Evolutionary conservation across 2,888 invertebrate genomes (phyloP), one percentile per base, ranked within the genome.

Genomic region (Bursaphelenchus okinawaensis): DNA sequence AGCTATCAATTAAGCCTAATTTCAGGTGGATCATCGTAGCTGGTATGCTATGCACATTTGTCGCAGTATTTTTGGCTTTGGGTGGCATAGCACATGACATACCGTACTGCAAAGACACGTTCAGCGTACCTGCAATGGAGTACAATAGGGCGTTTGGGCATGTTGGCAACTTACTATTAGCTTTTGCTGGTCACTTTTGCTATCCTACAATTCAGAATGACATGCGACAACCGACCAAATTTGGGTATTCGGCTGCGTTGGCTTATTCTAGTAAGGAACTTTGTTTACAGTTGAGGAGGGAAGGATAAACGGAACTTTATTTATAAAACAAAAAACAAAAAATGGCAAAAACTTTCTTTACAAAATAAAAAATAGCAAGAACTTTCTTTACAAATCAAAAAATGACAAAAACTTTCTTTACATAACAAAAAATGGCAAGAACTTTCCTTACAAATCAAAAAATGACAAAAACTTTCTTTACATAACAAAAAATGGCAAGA

Each of bases 141-240:
- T 23, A 40, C 4, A n/a, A 9, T 3, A 40, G 16, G 16, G 26
- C 72, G 4, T 64, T 77, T 52, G 73, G 75, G 72, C 65, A 73
- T 9, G 75, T 78, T 51, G 79, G 79, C 24, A 79, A 77, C 7
- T 72, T 79, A 4, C 75, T 78, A 73, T 78, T 79, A 55, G 74
- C 79, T 0, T 78, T 74, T 63, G 79, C 77, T 12, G 79, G 77
- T 3, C 77, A 77, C 40, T 73, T 72, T 28, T 75, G 66, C 29
- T 63, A 93, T 78, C 87, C 93, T 71, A 92, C 92, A 0, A 89
- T 93, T 57, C 93, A 93, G 85, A 90, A 92, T 70, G 93, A 93
- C 83, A 93, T 93, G 93, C 87, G 87, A 69, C 87, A 90, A 68
- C 90, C 90, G 70, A 84, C 86, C 1, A 88, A 89, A 76, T 88